phyloP scores from a whole-genome alignment of 35 echinoderm and acorn worm species.

The Anneissia japonica region DNA sequence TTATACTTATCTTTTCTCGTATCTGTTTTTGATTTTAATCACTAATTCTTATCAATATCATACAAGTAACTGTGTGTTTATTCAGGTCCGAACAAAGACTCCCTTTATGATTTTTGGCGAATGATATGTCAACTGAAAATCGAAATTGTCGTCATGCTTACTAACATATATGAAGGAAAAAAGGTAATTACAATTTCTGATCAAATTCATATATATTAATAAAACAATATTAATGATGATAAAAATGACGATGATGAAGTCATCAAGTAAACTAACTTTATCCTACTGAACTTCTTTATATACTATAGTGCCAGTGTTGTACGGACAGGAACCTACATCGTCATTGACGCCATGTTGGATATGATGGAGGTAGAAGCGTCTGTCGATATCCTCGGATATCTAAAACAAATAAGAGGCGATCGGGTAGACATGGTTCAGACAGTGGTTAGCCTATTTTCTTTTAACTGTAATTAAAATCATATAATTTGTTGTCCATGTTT shows the following conservation, averaged over 20 bases:
- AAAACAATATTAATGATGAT: too few relatives aligned
- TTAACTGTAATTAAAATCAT: too few relatives aligned
- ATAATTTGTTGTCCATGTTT: too few relatives aligned
- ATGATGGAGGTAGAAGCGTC: slow-evolving; percentile 27
- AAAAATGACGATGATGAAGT: too few relatives aligned
- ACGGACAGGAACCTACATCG: slow-evolving; percentile 42
- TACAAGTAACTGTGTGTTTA: background rate
- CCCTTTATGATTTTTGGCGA: slow-evolving; percentile 35
- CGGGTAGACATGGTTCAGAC: slow-evolving; percentile 24
- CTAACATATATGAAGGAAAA: slow-evolving; percentile 16
- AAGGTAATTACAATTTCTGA: slow-evolving; percentile 9
- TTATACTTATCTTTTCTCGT: too few relatives aligned
- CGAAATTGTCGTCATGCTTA: slow-evolving; percentile 22
- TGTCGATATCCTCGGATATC: background rate
- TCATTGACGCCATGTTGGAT: slow-evolving; percentile 53
- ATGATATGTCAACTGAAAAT: slow-evolving; percentile 23
- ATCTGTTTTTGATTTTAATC: too few relatives aligned
- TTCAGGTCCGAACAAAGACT: slow-evolving; percentile 29
- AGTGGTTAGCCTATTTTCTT: slow-evolving; percentile 8
- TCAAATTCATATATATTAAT: too few relatives aligned
- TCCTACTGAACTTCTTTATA: background rate
- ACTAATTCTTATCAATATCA: too few relatives aligned
- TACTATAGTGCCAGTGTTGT: slow-evolving; percentile 54
- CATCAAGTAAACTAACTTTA: too few relatives aligned
- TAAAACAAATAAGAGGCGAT: background rate